These are phyloP conservation scores for Zaprionus lachaisei DNA, from an alignment of 1,140 invertebrate species.

Conservation along the genomic window DNA sequence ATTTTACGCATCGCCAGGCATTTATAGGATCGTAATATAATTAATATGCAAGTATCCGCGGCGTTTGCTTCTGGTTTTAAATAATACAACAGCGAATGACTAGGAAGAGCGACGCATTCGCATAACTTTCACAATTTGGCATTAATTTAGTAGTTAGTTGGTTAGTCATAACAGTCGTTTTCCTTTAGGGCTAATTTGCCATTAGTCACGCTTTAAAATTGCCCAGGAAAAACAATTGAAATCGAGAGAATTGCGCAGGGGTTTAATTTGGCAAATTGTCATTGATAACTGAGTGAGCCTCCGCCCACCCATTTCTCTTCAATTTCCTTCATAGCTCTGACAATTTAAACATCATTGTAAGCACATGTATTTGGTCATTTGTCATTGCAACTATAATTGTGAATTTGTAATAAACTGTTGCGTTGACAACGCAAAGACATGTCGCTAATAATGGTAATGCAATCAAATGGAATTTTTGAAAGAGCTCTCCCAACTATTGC, in stretches of 20 bases:
- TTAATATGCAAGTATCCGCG: conserved; percentile 64
- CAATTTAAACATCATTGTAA: conserved; percentile 57
- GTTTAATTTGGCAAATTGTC: conserved; percentile 35
- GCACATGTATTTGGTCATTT: conserved; percentile 7
- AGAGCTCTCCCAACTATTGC: background rate
- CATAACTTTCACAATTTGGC: background rate
- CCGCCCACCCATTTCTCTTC: background rate
- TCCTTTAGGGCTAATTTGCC: background rate
- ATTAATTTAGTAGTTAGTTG: background rate
- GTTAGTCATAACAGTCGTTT: background rate
- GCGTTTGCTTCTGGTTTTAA: conserved; percentile 32
- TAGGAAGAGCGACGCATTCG: background rate
- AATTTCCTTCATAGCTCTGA: conserved; percentile 24
- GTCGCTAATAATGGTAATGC: conserved; percentile 27
- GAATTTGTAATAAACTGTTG: conserved; percentile 47
- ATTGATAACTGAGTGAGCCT: background rate
- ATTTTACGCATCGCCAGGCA: conserved; percentile 79
- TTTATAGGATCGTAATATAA: conserved; percentile 73
- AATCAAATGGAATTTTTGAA: conserved; percentile 7
- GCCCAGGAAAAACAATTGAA: background rate
- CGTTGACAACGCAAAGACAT: conserved; percentile 3
- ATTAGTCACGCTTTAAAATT: conserved; percentile 4
- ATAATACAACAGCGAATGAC: conserved; percentile 55
- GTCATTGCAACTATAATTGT: conserved; percentile 32
- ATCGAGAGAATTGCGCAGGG: background rate